Percentiles rank a stretch among this genome's conserved stretches.
phyloP scores from a whole-genome alignment of 2,797 vertebrate species.

The Danio tinwini region DNA sequence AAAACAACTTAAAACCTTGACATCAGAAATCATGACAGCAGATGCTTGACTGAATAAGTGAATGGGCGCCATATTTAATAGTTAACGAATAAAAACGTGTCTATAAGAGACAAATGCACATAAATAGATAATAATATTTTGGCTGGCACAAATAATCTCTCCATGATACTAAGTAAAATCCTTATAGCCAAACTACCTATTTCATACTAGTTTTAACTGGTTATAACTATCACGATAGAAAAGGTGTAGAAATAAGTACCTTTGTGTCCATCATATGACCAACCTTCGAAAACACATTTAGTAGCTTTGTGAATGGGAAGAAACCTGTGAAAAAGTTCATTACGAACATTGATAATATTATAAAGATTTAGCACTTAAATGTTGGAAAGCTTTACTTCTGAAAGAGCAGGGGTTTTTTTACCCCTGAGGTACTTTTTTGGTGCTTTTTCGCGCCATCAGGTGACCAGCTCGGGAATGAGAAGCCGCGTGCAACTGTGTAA shows the following conservation, averaged over 20 bases:
- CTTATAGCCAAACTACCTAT: not conserved
- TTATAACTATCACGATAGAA: not conserved
- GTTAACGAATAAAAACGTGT: no score
- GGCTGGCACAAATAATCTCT: not conserved
- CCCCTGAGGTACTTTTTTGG: not conserved
- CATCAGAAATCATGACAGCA: no score
- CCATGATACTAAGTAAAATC: not conserved
- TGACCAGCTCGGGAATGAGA: constrained; percentile 44
- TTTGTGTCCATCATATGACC: not conserved
- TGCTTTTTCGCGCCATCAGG: constrained; percentile 19
- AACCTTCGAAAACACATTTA: not conserved
- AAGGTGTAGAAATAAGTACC: not conserved
- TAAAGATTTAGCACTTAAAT: no score
- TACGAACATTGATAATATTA: no score
- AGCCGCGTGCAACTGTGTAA: not conserved
- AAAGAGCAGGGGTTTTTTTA: not conserved
- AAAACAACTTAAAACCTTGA: no score
- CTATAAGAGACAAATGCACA: no score
- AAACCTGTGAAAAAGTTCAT: no score
- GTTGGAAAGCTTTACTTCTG: not conserved
- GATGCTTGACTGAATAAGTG: no score
- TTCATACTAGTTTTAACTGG: no score
- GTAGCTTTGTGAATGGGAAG: no score
- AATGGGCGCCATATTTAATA: no score
- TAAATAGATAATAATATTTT: no score